Evolutionary conservation across 2,113 vertebrate genomes (phyloP), one percentile per base, ranked within the genome.

Genomic region (Protomyctophum bolini): DNA sequence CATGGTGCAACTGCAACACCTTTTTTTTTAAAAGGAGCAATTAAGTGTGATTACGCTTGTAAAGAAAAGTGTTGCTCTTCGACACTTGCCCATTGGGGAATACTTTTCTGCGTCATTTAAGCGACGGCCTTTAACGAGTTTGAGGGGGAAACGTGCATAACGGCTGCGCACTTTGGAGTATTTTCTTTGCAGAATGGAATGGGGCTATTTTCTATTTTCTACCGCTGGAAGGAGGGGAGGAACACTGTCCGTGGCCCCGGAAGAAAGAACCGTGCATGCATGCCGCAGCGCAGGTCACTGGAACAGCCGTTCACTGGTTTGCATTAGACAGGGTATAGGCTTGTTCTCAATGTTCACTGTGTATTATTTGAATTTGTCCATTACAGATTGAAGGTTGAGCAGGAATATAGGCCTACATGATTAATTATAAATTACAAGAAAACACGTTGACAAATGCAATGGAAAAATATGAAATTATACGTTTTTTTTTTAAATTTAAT

Each of bases 81-180:
- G 82, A 78, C 85, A 79, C 73, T n/a, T 73, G 80, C 59, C 86
- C 83, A 80, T 83, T 80, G 85, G 91, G 91, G 82, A 86, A 88
- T 80, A 79, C 86, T 86, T 89, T 88, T 86, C 87, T 91, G 90
- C 87, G 85, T 90, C 87, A 92, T 92, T 92, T 92, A 89, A 89
- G 89, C 80, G 86, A 83, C 79, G 79, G 80, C 72, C 71, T 91
- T 90, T 91, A 86, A 89, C 73, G 68, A 82, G 80, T 80, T 88
- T 79, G 77, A n/a, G 33, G 86, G 85, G 21, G 80, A 88, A 83
- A 82, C 66, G 68, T 21, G 21, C 21, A 21, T 47, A 73, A 77
- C 58, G 83, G 76, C 86, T 79, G 81, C 72, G 75, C 66, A 61
- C 75, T 85, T 68, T 76, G 59, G 57, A 67, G 70, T n/a, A 57